These are phyloP conservation scores for Plutomurus gul DNA, from an alignment of 1,140 invertebrate genomes.

Conservation along the genomic window DNA sequence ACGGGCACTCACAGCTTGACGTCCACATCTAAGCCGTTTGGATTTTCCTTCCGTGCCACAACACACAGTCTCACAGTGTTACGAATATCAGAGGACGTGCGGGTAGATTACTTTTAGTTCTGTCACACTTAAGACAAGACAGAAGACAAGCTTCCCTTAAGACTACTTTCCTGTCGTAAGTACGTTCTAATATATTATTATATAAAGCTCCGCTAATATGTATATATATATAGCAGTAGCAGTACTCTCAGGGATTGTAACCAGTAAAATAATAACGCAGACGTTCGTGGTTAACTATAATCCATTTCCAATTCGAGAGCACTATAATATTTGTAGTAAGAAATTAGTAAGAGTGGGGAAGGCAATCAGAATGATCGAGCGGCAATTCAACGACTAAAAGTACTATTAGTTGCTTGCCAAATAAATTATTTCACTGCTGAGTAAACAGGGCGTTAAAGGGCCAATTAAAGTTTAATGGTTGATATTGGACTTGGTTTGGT, in stretches of 20 bases:
- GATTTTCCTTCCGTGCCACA: neutral
- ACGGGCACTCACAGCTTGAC: neutral
- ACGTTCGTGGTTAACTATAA: no score
- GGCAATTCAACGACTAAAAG: neutral
- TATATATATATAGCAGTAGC: no score
- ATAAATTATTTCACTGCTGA: conserved; percentile 28
- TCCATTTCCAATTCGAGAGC: no score
- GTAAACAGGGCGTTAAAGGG: conserved; percentile 1
- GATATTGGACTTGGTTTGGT: neutral
- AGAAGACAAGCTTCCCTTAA: neutral
- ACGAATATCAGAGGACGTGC: neutral
- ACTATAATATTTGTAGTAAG: no score
- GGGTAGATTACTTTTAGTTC: no score
- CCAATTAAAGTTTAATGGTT: conserved; percentile 28
- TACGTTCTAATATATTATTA: neutral
- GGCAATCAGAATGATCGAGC: conserved; percentile 6
- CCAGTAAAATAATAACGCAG: no score
- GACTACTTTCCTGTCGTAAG: neutral
- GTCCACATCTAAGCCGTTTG: neutral
- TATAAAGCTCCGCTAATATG: neutral
- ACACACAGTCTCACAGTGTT: neutral
- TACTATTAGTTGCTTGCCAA: conserved; percentile 11
- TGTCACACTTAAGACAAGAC: no score
- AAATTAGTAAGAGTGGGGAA: neutral
- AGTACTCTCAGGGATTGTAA: no score